Percentiles rank a stretch among this genome's conserved stretches.
Evolutionary conservation across 2,797 vertebrate genomes (phyloP).

Genomic region (Dallia pectoralis): DNA sequence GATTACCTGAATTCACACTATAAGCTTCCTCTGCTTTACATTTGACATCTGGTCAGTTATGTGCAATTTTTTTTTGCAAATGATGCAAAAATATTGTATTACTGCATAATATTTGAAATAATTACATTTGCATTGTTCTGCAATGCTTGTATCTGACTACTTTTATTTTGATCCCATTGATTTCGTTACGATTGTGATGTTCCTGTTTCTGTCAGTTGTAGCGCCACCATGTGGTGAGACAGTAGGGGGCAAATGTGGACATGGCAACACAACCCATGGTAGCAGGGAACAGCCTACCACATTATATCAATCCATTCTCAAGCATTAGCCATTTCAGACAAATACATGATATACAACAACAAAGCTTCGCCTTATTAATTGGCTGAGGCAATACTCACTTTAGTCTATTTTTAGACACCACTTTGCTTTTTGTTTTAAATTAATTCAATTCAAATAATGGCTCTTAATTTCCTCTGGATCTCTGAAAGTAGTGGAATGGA

Average conservation of each 20-base stretch:
- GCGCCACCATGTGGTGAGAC: neutral
- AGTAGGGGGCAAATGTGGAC: neutral
- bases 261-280: neutral
- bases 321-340: too few species aligned
- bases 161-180: neutral
- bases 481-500: neutral
- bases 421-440: neutral
- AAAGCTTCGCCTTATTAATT: neutral
- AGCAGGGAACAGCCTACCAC: neutral
- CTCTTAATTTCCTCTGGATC: neutral
- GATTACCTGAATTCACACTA: neutral
- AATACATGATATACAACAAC: neutral
- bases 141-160: neutral
- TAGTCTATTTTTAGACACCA: neutral
- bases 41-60: neutral
- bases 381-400: neutral
- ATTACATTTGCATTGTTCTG: neutral
- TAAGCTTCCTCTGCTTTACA: neutral
- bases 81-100: neutral
- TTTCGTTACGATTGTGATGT: neutral
- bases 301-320: neutral
- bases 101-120: neutral
- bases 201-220: neutral
- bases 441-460: neutral
- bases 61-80: neutral